Evolutionary conservation across 2,113 vertebrate species (phyloP).

Genomic region (Sander lucioperca): DNA sequence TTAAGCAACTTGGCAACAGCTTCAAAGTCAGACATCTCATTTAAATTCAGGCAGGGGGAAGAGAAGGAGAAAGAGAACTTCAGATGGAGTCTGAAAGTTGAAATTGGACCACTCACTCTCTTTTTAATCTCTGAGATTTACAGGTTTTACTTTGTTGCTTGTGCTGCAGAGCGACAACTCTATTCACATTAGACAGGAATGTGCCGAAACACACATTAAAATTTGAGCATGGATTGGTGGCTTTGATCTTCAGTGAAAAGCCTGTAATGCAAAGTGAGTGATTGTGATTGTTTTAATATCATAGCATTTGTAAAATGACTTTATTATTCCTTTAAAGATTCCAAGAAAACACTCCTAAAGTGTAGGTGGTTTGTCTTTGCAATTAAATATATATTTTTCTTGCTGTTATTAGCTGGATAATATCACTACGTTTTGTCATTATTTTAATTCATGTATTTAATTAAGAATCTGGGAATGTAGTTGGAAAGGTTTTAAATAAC

Average conservation of each 20-base stretch:
- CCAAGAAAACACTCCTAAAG: neutral
- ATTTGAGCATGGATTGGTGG: neutral
- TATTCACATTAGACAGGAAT: slow-evolving; percentile 1
- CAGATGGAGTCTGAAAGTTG: slow-evolving; percentile 76
- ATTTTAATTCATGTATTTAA: neutral
- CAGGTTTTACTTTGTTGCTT: slow-evolving; percentile 26
- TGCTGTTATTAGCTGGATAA: neutral
- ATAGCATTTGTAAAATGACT: neutral
- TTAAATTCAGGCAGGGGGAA: slow-evolving; percentile 80
- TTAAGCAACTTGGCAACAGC: slow-evolving; percentile 82
- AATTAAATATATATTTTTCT: neutral
- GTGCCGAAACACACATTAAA: slow-evolving; percentile 4
- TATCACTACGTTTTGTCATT: neutral
- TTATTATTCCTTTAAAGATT: neutral
- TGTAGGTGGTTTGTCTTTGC: neutral
- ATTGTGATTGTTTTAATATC: neutral
- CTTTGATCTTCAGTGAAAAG: neutral
- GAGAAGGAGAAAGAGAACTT: slow-evolving; percentile 68
- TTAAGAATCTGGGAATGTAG: neutral
- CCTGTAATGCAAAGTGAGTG: neutral
- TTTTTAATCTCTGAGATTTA: slow-evolving; percentile 12
- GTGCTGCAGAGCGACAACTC: slow-evolving; percentile 20
- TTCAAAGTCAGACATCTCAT: slow-evolving; percentile 84
- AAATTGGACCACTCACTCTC: slow-evolving; percentile 65
- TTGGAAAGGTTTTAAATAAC: too few relatives aligned